Evolutionary conservation across 2,888 invertebrate species (phyloP), one percentile per base, ranked within the genome.

Genomic region (Amblyjoppa proteus): DNA sequence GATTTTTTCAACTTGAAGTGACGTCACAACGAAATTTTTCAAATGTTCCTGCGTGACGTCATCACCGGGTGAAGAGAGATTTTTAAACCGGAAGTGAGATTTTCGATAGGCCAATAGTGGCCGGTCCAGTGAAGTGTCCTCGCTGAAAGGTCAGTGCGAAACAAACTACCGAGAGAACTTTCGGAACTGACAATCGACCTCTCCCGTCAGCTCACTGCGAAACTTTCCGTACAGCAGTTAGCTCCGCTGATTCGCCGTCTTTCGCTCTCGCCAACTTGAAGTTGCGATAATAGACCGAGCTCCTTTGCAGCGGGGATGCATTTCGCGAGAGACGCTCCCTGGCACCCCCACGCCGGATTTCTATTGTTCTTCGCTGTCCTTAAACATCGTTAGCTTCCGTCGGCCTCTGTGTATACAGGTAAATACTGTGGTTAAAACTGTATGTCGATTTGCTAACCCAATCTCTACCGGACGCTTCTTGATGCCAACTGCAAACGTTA

Each of bases 361-460:
- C 25, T 28, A 58, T 28, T 58, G 58, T 58, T 53, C 58, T 58
- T 58, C 58, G 28, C 25, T 58, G 58, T 13, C 25, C 58, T 58
- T 58, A 58, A 58, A 58, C 58, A 25, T 58, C 25, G 25, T 58
- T 58, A 25, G 58, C 28, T 11, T 28, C 45, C 58, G 28, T 58
- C 58, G 4, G 28, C 7, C 11, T 45, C 45, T 45, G 45, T 41
- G 16, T 45, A 16, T 16, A 45, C 16, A 16, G 16, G 45, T 45
- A 45, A 45, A 45, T 45, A 45, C 13, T 45, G 16, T 16, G 16
- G 45, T 45, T 28, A 58, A 28, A 58, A 28, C 58, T 58, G 28
- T 28, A 58, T 13, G 58, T 28, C 20, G 25, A 28, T 58, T 58
- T 11, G 11, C 58, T 11, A 25, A 28, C 56, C 25, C 9, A 25